A percentile compares a stretch with the other conserved stretches of the same genome.
These are phyloP conservation scores for Gymnocypris eckloni DNA, from an alignment of 2,797 vertebrate genomes.

Conservation along the genomic window DNA sequence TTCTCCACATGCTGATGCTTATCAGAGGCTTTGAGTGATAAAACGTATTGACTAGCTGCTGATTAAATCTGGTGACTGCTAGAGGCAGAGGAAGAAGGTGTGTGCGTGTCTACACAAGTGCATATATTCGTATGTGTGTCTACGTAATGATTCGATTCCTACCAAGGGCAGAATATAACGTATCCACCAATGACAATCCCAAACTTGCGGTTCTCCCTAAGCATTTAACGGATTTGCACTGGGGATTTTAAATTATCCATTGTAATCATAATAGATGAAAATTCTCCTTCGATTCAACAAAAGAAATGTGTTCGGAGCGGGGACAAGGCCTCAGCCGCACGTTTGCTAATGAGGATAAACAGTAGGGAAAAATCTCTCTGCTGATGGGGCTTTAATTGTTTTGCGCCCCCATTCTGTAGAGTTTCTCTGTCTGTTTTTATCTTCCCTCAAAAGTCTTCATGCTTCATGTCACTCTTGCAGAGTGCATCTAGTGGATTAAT, in stretches of 20 bases:
- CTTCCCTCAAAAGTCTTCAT: slow-evolving; percentile 63
- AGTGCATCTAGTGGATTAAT: slow-evolving; percentile 64
- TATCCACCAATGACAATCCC: slow-evolving; percentile 58
- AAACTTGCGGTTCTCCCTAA: slow-evolving; percentile 54
- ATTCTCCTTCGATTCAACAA: slow-evolving; percentile 56
- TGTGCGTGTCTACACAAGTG: slow-evolving; percentile 12
- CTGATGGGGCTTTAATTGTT: slow-evolving; percentile 68
- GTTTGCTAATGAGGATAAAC: slow-evolving; percentile 70
- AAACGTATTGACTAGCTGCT: slow-evolving; percentile 54
- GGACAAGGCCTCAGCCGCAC: slow-evolving; percentile 54
- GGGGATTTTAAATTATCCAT: slow-evolving; percentile 65
- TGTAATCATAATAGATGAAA: slow-evolving; percentile 68
- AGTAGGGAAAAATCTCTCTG: slow-evolving; percentile 60
- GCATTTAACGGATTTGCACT: slow-evolving; percentile 62
- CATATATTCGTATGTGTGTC: slow-evolving; percentile 31
- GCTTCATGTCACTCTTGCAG: slow-evolving; percentile 64
- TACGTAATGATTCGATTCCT: slow-evolving; percentile 44
- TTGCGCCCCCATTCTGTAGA: slow-evolving; percentile 46
- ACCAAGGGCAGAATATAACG: slow-evolving; percentile 55
- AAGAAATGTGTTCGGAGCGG: slow-evolving; percentile 51
- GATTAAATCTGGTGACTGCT: slow-evolving; percentile 54
- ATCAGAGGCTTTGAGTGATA: slow-evolving; percentile 53
- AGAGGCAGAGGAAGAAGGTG: slow-evolving; percentile 36
- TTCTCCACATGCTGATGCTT: slow-evolving; percentile 48
- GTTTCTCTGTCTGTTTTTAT: slow-evolving; percentile 63